phyloP scores from a whole-genome alignment of 2,113 vertebrate species.

The Psettodes erumei region DNA sequence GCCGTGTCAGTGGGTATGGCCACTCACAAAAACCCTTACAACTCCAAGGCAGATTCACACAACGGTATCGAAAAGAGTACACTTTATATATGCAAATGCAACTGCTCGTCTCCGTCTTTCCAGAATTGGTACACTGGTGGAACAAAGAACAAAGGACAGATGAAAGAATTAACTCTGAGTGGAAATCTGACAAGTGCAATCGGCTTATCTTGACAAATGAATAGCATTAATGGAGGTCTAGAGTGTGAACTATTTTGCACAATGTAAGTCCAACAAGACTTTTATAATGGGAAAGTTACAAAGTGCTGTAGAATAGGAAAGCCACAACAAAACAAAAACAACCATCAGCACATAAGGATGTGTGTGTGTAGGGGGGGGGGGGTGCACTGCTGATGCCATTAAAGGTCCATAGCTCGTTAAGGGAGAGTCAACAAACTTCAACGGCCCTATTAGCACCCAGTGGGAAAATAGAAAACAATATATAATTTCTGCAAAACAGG shows the following conservation, averaged over 20 bases:
- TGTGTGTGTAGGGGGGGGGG: slow-evolving; percentile 6
- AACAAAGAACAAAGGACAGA: slow-evolving; percentile 66
- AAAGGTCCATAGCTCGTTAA: slow-evolving; percentile 57
- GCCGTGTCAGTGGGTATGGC: background rate
- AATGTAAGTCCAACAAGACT: slow-evolving; percentile 28
- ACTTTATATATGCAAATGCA: slow-evolving; percentile 62
- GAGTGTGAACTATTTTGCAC: slow-evolving; percentile 9
- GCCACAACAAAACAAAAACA: slow-evolving; percentile 41
- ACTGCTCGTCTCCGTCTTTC: slow-evolving; percentile 32
- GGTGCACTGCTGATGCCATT: slow-evolving; percentile 41
- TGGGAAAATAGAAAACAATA: slow-evolving; percentile 23
- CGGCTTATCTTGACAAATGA: slow-evolving; percentile 74
- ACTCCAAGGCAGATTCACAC: slow-evolving; percentile 17
- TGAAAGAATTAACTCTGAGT: slow-evolving; percentile 65
- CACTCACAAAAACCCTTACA: background rate
- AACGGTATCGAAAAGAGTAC: slow-evolving; percentile 42
- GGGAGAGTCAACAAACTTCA: slow-evolving; percentile 38
- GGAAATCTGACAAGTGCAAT: slow-evolving; percentile 72
- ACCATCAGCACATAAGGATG: slow-evolving; percentile 38
- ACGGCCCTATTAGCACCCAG: slow-evolving; percentile 7
- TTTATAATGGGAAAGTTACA: slow-evolving; percentile 49
- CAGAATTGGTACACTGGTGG: slow-evolving; percentile 53
- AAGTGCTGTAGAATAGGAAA: slow-evolving; percentile 11
- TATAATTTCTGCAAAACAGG: background rate
- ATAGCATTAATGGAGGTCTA: slow-evolving; percentile 65